Conservation (phyloP, 1,140 invertebrate species). For the Penaeus chinensis region DNA sequence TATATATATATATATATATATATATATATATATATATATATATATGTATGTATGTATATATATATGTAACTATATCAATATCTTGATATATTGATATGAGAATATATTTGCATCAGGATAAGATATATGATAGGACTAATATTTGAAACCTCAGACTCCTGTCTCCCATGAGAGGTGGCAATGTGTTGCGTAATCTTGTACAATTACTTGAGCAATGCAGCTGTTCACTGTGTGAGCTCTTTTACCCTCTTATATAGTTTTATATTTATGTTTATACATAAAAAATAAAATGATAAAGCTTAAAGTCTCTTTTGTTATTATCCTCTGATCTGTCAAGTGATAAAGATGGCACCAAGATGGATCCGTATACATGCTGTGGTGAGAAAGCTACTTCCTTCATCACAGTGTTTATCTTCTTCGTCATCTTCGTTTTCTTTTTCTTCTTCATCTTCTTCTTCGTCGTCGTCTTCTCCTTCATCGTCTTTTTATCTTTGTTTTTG, state of each 20-base stretch:
- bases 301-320: background rate
- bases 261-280: constrained; percentile 55
- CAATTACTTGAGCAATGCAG: background rate
- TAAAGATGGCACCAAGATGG: background rate
- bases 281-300: constrained; percentile 36
- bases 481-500: background rate
- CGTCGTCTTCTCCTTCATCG: background rate
- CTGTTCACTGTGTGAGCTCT: constrained; percentile 36
- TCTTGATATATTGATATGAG: no score
- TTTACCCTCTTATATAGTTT: constrained; percentile 49
- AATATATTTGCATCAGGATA: no score
- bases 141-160: no score
- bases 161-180: background rate
- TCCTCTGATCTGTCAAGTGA: background rate
- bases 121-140: no score
- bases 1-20: no score
- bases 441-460: background rate
- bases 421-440: background rate
- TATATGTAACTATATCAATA: no score
- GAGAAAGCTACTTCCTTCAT: no score
- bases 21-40: no score
- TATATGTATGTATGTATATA: no score
- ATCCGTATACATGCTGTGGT: no score
- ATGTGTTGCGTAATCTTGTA: constrained; percentile 9
- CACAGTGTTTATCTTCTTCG: background rate